Percentiles rank a stretch among this genome's conserved stretches.
phyloP scores from a whole-genome alignment of 2,888 invertebrate genomes.

The Apotomis betuletana region DNA sequence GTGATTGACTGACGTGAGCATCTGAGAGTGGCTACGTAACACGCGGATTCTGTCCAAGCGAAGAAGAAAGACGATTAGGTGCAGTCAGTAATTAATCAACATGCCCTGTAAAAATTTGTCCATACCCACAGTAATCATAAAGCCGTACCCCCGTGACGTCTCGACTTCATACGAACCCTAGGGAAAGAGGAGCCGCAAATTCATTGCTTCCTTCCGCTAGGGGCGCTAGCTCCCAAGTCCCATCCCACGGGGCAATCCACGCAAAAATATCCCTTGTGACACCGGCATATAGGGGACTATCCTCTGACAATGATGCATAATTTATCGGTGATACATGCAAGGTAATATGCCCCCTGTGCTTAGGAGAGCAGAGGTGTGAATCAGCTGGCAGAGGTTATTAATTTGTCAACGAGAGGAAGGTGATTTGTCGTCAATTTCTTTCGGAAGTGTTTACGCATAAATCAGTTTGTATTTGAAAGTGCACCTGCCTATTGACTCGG shows the following conservation, averaged over 20 bases:
- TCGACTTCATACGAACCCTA: constrained; percentile 43
- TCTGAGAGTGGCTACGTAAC: too few species aligned
- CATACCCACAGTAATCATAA: background rate
- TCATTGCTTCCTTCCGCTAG: constrained; percentile 67
- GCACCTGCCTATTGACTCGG: too few species aligned
- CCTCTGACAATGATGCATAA: background rate
- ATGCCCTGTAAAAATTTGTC: too few species aligned
- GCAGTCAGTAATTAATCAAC: too few species aligned
- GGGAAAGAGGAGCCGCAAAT: constrained; percentile 54
- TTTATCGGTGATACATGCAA: background rate
- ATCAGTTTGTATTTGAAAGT: background rate
- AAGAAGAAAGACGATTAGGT: too few species aligned
- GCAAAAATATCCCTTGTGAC: constrained; percentile 1
- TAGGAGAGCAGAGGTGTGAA: background rate
- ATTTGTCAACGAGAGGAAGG: constrained; percentile 18
- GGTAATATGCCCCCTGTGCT: background rate
- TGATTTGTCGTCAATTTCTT: constrained; percentile 19
- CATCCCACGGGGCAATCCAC: constrained; percentile 28
- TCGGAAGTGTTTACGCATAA: constrained; percentile 21
- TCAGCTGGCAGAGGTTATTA: background rate
- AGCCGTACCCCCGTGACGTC: background rate
- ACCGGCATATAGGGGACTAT: constrained; percentile 2
- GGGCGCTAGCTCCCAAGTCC: constrained; percentile 42
- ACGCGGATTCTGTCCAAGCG: too few species aligned
- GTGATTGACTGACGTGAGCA: too few species aligned